Percentiles rank a stretch among this genome's conserved stretches.
phyloP scores from a whole-genome alignment of 2,113 vertebrate species.

The Onychostoma macrolepis region DNA sequence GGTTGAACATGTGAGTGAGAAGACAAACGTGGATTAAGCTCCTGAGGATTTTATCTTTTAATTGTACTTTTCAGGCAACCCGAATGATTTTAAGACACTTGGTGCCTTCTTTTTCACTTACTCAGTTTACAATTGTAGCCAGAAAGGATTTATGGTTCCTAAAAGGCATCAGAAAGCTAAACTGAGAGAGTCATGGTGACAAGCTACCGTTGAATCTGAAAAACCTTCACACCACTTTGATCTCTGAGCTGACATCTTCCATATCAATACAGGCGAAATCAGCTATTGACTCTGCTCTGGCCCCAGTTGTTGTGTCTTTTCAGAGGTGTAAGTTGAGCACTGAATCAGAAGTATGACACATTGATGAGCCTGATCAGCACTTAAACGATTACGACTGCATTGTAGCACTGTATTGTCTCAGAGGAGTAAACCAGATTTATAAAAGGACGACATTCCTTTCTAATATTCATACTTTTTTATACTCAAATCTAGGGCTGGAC shows the following conservation, averaged over 20 bases:
- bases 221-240: neutral
- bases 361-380: neutral
- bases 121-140: neutral
- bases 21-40: neutral
- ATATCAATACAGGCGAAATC: neutral
- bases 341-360: neutral
- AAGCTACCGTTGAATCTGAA: neutral
- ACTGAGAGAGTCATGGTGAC: neutral
- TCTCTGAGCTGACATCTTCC: neutral
- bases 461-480: too few species aligned
- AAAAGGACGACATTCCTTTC: too few species aligned
- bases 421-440: too few species aligned
- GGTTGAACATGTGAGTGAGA: neutral
- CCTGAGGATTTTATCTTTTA: neutral
- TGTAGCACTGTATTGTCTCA: neutral
- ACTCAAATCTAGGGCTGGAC: too few species aligned
- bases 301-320: neutral
- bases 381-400: neutral
- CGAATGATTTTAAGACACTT: neutral
- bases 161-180: neutral
- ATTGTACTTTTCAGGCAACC: neutral
- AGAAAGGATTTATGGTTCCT: neutral
- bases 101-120: neutral
- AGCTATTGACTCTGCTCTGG: neutral
- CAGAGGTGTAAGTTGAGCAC: neutral